Percentiles rank a stretch among this genome's conserved stretches.
These are phyloP conservation scores for Pardosa pseudoannulata DNA, from an alignment of 2,888 invertebrate genomes.

Conservation along the genomic window DNA sequence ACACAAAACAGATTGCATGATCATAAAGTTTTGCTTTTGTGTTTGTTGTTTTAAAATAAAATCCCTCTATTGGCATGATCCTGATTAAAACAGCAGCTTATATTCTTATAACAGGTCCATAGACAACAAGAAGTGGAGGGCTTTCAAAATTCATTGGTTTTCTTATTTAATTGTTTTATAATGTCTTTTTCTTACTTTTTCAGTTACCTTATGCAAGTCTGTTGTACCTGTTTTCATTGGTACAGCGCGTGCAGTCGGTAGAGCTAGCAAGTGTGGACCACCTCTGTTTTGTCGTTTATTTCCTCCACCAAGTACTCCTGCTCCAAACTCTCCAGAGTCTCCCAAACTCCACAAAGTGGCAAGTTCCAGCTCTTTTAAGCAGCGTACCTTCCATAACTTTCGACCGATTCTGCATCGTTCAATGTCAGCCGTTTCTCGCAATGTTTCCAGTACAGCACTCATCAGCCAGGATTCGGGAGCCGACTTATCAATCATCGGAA, in stretches of 20 bases:
- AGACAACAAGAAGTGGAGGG: too few species aligned
- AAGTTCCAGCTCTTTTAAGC: constrained; percentile 71
- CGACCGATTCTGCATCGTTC: constrained; percentile 94
- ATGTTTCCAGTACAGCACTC: constrained; percentile 40
- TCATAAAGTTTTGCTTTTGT: too few species aligned
- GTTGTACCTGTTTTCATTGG: constrained; percentile 92
- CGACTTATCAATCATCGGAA: constrained; percentile 62
- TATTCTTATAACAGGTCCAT: too few species aligned
- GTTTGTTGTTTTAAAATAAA: too few species aligned
- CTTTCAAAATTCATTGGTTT: too few species aligned
- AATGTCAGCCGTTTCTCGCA: constrained; percentile 81
- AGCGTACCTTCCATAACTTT: constrained; percentile 79
- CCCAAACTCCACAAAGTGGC: constrained; percentile 38
- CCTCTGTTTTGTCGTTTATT: constrained; percentile 90
- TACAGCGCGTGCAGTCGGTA: constrained; percentile 91
- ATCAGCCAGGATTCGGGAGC: constrained; percentile 72
- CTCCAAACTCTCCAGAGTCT: constrained; percentile 58
- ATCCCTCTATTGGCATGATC: too few species aligned
- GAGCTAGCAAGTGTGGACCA: constrained; percentile 87
- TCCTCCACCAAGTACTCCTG: constrained; percentile 85
- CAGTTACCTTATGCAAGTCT: constrained; percentile 88
- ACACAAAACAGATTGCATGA: too few species aligned
- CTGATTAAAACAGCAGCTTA: too few species aligned
- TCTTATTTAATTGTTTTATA: background rate
- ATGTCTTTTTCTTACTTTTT: constrained; percentile 72